Conservation (phyloP, 2,113 vertebrate genomes). For the Mesoclemmys tuberculata region DNA sequence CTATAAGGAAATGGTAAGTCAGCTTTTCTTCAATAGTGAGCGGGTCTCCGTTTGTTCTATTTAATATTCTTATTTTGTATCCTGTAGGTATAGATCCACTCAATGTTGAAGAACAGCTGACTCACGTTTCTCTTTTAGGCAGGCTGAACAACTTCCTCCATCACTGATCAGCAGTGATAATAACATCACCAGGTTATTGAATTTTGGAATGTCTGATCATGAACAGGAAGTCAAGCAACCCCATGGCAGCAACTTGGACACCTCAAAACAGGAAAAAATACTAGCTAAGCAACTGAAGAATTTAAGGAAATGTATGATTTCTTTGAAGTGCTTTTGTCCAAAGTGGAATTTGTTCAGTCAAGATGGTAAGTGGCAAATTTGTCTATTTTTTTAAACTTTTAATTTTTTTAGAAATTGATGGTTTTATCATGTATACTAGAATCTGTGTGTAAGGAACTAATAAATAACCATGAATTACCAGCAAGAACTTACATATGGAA, state of each 20-base stretch:
- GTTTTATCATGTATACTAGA: neutral
- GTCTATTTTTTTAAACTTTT: neutral
- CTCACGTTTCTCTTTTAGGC: neutral
- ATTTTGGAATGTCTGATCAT: neutral
- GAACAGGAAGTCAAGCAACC: neutral
- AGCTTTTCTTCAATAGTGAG: conserved; percentile 18
- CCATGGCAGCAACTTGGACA: neutral
- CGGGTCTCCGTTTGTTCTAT: neutral
- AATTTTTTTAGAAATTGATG: neutral
- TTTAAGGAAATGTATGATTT: neutral
- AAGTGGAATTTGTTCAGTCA: neutral
- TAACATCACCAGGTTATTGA: neutral
- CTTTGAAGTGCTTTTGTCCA: neutral
- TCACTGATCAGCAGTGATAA: neutral
- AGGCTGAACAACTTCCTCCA: neutral
- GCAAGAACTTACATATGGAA: neutral
- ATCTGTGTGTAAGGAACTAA: neutral
- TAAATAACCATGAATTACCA: neutral
- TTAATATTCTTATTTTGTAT: conserved; percentile 20
- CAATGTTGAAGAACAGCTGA: neutral
- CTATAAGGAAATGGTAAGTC: neutral
- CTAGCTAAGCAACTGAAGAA: neutral
- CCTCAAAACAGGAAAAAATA: neutral
- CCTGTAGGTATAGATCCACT: neutral
- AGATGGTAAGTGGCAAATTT: neutral